Evolutionary conservation across 2,113 vertebrate genomes (phyloP).

Genomic region (Dicerorhinus sumatrensis): DNA sequence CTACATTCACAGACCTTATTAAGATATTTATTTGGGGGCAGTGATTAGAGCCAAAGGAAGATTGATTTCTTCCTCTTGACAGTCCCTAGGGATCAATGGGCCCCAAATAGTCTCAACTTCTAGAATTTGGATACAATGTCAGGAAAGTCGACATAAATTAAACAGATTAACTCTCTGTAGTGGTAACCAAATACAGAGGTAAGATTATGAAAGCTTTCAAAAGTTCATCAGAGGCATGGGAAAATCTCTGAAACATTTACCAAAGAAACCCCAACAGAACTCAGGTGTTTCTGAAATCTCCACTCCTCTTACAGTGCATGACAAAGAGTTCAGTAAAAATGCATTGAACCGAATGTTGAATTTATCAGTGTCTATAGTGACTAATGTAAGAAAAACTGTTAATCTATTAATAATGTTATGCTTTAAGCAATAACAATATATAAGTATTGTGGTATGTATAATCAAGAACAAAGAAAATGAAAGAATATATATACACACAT

Average conservation of each 20-base stretch:
- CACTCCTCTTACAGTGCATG: background rate
- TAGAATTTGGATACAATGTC: background rate
- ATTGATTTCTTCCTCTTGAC: background rate
- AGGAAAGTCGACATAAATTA: background rate
- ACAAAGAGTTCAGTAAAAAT: background rate
- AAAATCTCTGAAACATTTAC: conserved; percentile 1
- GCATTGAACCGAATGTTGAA: background rate
- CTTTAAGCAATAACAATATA: background rate
- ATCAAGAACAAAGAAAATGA: conserved; percentile 6
- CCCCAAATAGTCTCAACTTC: background rate
- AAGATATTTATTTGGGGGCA: background rate
- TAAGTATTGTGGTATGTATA: background rate
- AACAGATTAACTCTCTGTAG: background rate
- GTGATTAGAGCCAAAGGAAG: background rate
- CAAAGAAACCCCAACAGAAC: background rate
- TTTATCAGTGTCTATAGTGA: background rate
- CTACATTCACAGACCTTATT: background rate
- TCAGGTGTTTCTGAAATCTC: background rate
- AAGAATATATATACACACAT: background rate
- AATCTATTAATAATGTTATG: background rate
- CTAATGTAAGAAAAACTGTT: background rate
- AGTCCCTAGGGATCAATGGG: background rate
- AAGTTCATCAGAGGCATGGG: background rate
- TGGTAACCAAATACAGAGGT: background rate
- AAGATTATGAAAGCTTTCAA: background rate